Conservation (phyloP, 1,140 invertebrate species). For the Hypsibius dujardini region DNA sequence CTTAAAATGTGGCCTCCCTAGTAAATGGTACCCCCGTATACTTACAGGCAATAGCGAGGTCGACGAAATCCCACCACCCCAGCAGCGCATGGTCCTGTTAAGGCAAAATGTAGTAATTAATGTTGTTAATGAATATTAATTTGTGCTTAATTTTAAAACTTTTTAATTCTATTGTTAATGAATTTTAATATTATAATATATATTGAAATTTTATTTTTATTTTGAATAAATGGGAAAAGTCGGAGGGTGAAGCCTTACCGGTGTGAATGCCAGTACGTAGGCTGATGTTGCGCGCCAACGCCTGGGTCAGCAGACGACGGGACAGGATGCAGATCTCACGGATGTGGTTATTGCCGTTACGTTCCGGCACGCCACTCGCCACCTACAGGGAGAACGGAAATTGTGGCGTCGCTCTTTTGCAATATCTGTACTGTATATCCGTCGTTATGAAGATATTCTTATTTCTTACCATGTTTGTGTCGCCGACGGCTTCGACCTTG, state of each 20-base stretch:
- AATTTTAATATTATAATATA: too few relatives aligned
- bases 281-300: conserved; percentile 54
- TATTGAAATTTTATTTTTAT: too few relatives aligned
- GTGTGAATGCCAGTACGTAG: conserved; percentile 64
- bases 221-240: too few relatives aligned
- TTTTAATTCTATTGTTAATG: too few relatives aligned
- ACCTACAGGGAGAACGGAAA: conserved; percentile 32
- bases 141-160: too few relatives aligned
- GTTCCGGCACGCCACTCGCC: conserved; percentile 42
- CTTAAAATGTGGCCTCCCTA: too few relatives aligned
- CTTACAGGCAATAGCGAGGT: conserved; percentile 58
- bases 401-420: neutral
- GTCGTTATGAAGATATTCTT: conserved; percentile 36
- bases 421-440: conserved; percentile 39
- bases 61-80: conserved; percentile 65
- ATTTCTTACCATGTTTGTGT: conserved; percentile 67
- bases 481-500: conserved; percentile 80
- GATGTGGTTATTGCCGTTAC: conserved; percentile 42
- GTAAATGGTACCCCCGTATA: neutral
- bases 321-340: conserved; percentile 73
- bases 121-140: too few relatives aligned
- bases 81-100: neutral
- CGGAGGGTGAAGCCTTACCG: conserved; percentile 32
- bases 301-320: conserved; percentile 59
- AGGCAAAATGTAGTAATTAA: too few relatives aligned